Conservation (phyloP, 2,797 vertebrate genomes). For the Anas bernieri region DNA sequence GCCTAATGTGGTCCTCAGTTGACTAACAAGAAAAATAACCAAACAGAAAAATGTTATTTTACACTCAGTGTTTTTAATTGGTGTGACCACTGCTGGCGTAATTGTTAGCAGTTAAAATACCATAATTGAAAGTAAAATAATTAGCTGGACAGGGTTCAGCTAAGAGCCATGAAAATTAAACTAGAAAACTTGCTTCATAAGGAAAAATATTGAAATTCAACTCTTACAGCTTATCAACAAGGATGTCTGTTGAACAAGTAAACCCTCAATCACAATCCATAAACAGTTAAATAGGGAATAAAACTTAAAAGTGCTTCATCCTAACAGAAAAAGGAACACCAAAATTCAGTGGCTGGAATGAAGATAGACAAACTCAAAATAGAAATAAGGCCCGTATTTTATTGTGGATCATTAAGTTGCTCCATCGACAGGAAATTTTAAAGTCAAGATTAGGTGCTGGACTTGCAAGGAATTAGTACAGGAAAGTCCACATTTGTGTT, state of each 20-base stretch:
- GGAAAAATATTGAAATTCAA: background rate
- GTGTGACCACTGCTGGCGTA: background rate
- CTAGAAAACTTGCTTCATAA: background rate
- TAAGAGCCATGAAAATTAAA: background rate
- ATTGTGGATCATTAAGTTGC: background rate
- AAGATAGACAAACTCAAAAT: background rate
- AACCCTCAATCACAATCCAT: background rate
- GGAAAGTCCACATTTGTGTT: background rate
- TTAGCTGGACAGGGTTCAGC: background rate
- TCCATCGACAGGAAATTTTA: background rate
- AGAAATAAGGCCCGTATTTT: background rate
- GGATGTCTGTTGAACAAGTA: background rate
- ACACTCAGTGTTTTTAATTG: background rate
- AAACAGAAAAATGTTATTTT: background rate
- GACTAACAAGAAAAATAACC: background rate
- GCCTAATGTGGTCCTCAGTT: background rate
- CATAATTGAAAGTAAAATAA: background rate
- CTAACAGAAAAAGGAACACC: background rate
- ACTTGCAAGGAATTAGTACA: background rate
- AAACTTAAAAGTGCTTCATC: background rate
- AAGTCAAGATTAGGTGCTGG: background rate
- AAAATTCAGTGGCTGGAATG: background rate
- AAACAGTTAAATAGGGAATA: background rate
- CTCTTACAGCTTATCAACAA: background rate
- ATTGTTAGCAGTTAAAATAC: background rate